Percentiles rank a stretch among this genome's conserved stretches.
phyloP scores from a whole-genome alignment of 2,888 invertebrate genomes.

The Leptinotarsa haldemani region DNA sequence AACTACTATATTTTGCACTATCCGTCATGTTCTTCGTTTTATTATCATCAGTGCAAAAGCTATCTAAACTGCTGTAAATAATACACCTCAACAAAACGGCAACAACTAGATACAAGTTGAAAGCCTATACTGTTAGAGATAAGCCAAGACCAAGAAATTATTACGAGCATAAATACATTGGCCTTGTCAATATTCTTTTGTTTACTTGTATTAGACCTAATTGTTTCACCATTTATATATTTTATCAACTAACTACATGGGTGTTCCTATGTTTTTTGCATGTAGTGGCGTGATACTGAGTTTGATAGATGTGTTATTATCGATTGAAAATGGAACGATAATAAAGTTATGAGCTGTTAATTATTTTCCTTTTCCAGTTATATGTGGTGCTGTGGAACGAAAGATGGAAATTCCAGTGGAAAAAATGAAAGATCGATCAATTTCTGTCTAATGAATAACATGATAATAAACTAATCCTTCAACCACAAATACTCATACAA shows the following conservation, averaged over 20 bases:
- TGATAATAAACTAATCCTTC: too few relatives aligned
- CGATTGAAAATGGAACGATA: conserved; percentile 13
- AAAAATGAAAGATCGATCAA: too few relatives aligned
- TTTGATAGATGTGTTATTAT: conserved; percentile 20
- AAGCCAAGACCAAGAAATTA: conserved; percentile 21
- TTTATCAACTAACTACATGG: conserved; percentile 38
- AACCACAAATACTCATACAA: too few relatives aligned
- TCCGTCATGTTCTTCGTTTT: neutral
- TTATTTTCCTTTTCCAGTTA: conserved; percentile 22
- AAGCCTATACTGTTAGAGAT: conserved; percentile 21
- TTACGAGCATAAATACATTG: conserved; percentile 21
- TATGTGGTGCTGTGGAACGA: neutral
- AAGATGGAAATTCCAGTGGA: too few relatives aligned
- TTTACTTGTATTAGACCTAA: conserved; percentile 33
- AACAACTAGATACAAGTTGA: conserved; percentile 18
- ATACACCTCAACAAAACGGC: conserved; percentile 16
- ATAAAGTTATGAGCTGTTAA: conserved; percentile 11
- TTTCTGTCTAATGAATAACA: too few relatives aligned
- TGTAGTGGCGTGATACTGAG: conserved; percentile 28
- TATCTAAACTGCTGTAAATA: conserved; percentile 14
- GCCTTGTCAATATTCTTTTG: conserved; percentile 33
- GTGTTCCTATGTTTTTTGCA: conserved; percentile 34
- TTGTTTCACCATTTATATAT: conserved; percentile 37
- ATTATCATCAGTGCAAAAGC: neutral
- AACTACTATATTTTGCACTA: neutral